Evolutionary conservation across 2,888 invertebrate species (phyloP), one percentile per base, ranked within the genome.

Genomic region (Euzophera pinguis): DNA sequence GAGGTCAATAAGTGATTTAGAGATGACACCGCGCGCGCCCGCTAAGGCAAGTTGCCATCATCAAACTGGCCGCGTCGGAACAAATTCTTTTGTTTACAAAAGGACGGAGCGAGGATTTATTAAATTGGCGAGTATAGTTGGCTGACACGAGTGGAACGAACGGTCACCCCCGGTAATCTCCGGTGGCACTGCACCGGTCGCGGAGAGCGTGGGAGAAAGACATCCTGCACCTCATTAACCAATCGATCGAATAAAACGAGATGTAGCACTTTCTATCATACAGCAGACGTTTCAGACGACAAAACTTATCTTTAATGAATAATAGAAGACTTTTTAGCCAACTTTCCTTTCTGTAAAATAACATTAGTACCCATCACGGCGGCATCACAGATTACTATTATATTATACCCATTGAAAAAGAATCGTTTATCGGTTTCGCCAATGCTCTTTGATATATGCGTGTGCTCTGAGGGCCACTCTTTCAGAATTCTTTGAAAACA

Each of bases 61-160:
- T 76, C 75, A 67, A 78, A 89, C 88, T 89, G 86, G 61, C 82
- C 81, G 79, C 69, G 71, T 65, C 79, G 85, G 86, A 87, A 90
- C 88, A 89, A 90, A 87, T 88, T 82, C 73, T 89, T 88, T 86
- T 89, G 89, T 90, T 89, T 90, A 86, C 83, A 85, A 84, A 84
- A 79, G 77, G 67, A 62, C 74, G 75, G 72, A 81, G 84, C 81
- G 73, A 70, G 75, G 76, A 78, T 82, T 84, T 82, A 87, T 77
- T 85, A 83, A 85, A 81, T 79, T 77, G 82, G 63, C 74, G 74
- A 78, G 79, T 73, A 75, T 69, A 75, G 73, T 65, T 65, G 69
- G 69, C 70, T 10, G 39, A 75, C 73, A 72, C 74, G 78, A 82
- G 79, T 73, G 75, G 81, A 78, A 69, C 69, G 78, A 65, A 73